Evolutionary conservation across 1,140 invertebrate species (phyloP), one percentile per base, ranked within the genome.

Genomic region (Drosophila ironensis): DNA sequence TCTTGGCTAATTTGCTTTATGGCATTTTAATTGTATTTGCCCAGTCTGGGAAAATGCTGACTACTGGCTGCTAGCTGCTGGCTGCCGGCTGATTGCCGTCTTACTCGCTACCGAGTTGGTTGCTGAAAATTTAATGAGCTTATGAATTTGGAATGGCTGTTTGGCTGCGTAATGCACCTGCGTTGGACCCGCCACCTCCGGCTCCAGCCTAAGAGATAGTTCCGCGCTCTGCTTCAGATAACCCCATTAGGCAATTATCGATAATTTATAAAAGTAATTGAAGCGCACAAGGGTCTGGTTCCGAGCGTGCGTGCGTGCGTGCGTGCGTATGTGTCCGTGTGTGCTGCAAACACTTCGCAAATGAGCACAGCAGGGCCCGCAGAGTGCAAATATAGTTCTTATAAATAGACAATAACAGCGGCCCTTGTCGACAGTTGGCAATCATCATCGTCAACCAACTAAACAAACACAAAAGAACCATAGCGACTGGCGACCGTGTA

Each of bases 21-120:
- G 80, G 80, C 75, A 86, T 86, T 86, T 86, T 86, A 86, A 86
- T 86, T 86, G 80, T 86, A 86, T 86, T 86, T 86, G 61, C 71
- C 60, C 64, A 72, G 81, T 48, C 63, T 59, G 66, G 67, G 52
- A 48, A 80, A 53, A 51, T 74, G 46, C 50, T 30, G 47, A 28
- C 63, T 67, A 11, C 11, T 7, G 33, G 25, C 44, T 41, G 28
- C 20, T 14, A 56, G 42, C 67, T 76, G 52, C 74, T 78, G 53
- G 60, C 45, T 63, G 41, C 33, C 16, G 30, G 41, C 33, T 24
- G 20, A 24, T 14, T 44, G 41, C 41, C 22, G 22, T 9, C 20
- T 42, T 37, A 37, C 7, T 37, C 14, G 33, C 7, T 9, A 19
- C 25, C 20, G 19, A 17, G 70, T 48, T 60, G 61, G 60, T 51